Evolutionary conservation across 2,797 vertebrate genomes (phyloP).

Genomic region (Orestias chungarensis): DNA sequence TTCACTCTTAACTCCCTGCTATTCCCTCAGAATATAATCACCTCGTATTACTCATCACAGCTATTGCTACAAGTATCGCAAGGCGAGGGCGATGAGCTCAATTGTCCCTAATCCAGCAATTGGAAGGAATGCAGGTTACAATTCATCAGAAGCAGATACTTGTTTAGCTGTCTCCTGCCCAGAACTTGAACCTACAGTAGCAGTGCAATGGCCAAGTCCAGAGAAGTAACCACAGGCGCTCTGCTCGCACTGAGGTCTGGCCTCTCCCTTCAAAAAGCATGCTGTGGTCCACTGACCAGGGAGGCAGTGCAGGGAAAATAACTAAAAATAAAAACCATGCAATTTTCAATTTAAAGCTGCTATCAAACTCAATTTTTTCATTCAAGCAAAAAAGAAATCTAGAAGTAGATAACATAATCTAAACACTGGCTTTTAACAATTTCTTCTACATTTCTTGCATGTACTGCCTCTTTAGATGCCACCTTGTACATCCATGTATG

Average conservation of each 20-base stretch:
- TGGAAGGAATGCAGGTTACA: constrained; percentile 27
- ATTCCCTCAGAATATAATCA: constrained; percentile 44
- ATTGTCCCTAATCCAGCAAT: constrained; percentile 66
- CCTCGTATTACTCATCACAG: constrained; percentile 47
- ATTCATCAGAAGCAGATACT: constrained; percentile 59
- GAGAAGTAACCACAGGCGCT: constrained; percentile 68
- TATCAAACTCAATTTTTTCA: constrained; percentile 64
- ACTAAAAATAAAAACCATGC: constrained; percentile 82
- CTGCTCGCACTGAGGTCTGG: constrained; percentile 77
- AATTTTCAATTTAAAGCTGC: constrained; percentile 73
- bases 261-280: constrained; percentile 81
- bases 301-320: constrained; percentile 64
- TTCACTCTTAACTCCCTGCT: constrained; percentile 23
- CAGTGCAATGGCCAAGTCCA: constrained; percentile 72
- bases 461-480: constrained; percentile 1
- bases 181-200: constrained; percentile 75
- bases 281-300: constrained; percentile 78
- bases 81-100: constrained; percentile 36
- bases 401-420: constrained; percentile 14
- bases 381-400: constrained; percentile 30
- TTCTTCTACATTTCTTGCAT: not conserved
- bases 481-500: constrained; percentile 1
- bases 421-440: not conserved
- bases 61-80: constrained; percentile 20
- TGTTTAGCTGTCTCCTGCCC: constrained; percentile 63